Evolutionary conservation across 1,140 invertebrate species (phyloP).

Genomic region (Hestina assimilis): DNA sequence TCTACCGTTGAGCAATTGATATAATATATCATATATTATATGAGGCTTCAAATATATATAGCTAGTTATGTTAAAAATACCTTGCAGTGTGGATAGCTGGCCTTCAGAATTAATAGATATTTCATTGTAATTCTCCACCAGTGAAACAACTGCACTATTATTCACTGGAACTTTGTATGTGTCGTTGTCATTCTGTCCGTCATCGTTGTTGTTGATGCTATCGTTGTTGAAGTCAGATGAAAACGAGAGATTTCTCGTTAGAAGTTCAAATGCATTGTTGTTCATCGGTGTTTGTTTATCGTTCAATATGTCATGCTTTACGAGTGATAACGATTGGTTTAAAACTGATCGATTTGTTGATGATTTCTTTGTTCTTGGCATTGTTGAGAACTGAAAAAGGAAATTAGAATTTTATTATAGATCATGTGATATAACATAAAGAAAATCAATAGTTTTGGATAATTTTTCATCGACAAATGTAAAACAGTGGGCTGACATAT

Average conservation of each 20-base stretch:
- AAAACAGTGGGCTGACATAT: no score
- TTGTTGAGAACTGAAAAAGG: constrained; percentile 79
- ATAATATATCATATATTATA: no score
- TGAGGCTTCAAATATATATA: no score
- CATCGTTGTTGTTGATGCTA: constrained; percentile 65
- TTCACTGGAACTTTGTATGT: constrained; percentile 80
- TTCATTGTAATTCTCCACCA: constrained; percentile 73
- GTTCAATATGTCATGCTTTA: constrained; percentile 66
- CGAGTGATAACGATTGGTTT: constrained; percentile 62
- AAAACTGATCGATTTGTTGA: constrained; percentile 59
- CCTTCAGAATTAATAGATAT: constrained; percentile 72
- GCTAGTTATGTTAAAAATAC: constrained; percentile 30
- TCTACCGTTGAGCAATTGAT: no score
- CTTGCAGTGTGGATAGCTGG: constrained; percentile 71
- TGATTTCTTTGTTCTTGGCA: constrained; percentile 78
- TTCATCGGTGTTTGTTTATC: constrained; percentile 43
- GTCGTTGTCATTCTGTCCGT: constrained; percentile 50
- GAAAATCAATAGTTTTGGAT: no score
- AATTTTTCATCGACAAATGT: no score
- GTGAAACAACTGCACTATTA: constrained; percentile 63
- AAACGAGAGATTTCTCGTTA: constrained; percentile 73
- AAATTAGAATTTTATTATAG: no score
- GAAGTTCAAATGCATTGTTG: constrained; percentile 69
- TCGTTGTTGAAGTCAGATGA: constrained; percentile 73
- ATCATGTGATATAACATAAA: no score